Evolutionary conservation across 1,140 invertebrate species (phyloP), one percentile per base, ranked within the genome.

Genomic region (Drosophila ogumai): DNA sequence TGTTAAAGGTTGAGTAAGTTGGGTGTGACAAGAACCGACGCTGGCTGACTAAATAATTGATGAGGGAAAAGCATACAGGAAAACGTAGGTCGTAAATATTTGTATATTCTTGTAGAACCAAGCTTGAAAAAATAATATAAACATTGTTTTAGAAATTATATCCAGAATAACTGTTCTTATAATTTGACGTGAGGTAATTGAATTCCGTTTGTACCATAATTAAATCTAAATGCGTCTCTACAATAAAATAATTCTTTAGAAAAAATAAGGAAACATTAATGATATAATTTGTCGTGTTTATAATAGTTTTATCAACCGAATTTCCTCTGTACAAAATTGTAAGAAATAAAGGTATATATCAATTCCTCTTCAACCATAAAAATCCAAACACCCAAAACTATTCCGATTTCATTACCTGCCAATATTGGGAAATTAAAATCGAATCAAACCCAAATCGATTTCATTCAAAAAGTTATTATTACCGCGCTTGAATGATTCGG

Each of bases 1-100:
- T 55, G 59, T 34, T 38, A 57, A 57, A 36, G 34, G 73, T n/a
- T 50, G 31, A 34, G 65, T 43, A 40, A 34, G 12, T 64, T 36
- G 25, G 50, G 67, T 57, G 66, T 40, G 52, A 72, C 68, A 71
- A 58, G 41, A 52, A 19, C 31, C 19, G 22, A 52, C 46, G 44
- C 25, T 68, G 61, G 19, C 28, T 72, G 68, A 22, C 34, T 47
- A 40, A 19, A 25, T 56, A 47, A 57, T 34, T 40, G 61, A 31
- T 19, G 9, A 12, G 19, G 43, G 34, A 41, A 38, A 54, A 17
- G 25, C 19, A 61, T 41, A 10, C 36, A 43, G 38, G 38, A 69
- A 47, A 31, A 17, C 49, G 36, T 44, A 12, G 15, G 22, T 54
- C 19, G 52, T 54, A 54, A 54, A n/a, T 40, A 54, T 52, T 17